Conservation (phyloP, 2,797 vertebrate genomes). For the Epinephelus awoara region DNA sequence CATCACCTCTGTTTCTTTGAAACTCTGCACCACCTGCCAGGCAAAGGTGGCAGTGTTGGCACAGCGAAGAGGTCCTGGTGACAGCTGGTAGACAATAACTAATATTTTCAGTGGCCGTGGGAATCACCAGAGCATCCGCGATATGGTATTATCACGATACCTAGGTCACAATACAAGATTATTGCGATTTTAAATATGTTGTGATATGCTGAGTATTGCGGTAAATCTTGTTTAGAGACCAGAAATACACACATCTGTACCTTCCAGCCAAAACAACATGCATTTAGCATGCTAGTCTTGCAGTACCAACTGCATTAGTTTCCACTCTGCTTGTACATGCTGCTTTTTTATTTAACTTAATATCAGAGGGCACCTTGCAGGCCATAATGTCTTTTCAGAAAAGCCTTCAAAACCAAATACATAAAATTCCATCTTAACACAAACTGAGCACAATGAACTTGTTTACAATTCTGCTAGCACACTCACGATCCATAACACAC, state of each 20-base stretch:
- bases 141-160: too few relatives aligned
- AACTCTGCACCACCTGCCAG: too few relatives aligned
- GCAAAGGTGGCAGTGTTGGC: too few relatives aligned
- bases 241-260: not conserved
- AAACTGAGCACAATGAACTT: slow-evolving; percentile 52
- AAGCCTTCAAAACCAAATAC: slow-evolving; percentile 12
- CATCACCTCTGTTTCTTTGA: too few relatives aligned
- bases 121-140: too few relatives aligned
- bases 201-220: too few relatives aligned
- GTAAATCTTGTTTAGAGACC: not conserved
- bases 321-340: not conserved
- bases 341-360: slow-evolving; percentile 18
- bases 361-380: slow-evolving; percentile 1
- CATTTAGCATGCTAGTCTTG: not conserved
- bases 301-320: not conserved
- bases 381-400: not conserved
- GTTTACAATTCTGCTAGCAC: slow-evolving; percentile 54
- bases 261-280: not conserved
- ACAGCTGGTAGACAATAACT: too few relatives aligned
- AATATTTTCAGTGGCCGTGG: too few relatives aligned
- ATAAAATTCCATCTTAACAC: slow-evolving; percentile 3
- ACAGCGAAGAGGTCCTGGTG: too few relatives aligned
- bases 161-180: too few relatives aligned
- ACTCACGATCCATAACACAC: slow-evolving; percentile 50
- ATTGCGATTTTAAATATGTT: too few relatives aligned